phyloP scores from a whole-genome alignment of 2,888 invertebrate species.

The Pinctada fucata region DNA sequence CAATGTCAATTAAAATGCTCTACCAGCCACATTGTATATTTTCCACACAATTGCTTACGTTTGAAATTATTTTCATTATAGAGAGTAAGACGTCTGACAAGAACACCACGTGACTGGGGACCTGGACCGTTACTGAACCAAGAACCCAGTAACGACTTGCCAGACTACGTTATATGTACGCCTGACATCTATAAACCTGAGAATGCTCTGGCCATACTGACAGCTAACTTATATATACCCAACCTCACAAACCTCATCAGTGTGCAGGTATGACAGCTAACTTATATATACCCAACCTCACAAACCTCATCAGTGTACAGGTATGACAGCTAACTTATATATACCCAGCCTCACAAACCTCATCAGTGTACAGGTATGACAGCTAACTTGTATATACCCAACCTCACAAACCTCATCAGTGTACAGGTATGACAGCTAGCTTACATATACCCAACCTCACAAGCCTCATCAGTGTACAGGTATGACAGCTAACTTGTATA shows the following conservation, averaged over 20 bases:
- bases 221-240: constrained; percentile 68
- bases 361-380: constrained; percentile 47
- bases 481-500: constrained; percentile 26
- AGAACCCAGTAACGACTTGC: constrained; percentile 56
- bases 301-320: not conserved
- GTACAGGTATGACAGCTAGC: constrained; percentile 66
- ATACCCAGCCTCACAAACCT: not conserved
- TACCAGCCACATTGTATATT: too few species aligned
- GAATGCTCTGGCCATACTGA: constrained; percentile 65
- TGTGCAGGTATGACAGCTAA: constrained; percentile 49
- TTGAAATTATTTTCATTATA: constrained; percentile 27
- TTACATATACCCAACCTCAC: constrained; percentile 66
- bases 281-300: not conserved
- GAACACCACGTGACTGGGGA: constrained; percentile 64
- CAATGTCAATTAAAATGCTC: too few species aligned
- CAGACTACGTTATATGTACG: constrained; percentile 69
- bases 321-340: constrained; percentile 49
- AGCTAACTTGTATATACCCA: constrained; percentile 11
- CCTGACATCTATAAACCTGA: constrained; percentile 64
- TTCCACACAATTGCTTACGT: too few species aligned
- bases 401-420: constrained; percentile 56
- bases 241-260: constrained; percentile 58
- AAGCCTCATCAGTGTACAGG: constrained; percentile 57
- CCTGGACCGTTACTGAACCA: constrained; percentile 55
- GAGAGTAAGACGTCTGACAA: constrained; percentile 57